These are phyloP conservation scores for Micronycteris hirsuta DNA, from an alignment of 2,113 vertebrate genomes.

Conservation along the genomic window DNA sequence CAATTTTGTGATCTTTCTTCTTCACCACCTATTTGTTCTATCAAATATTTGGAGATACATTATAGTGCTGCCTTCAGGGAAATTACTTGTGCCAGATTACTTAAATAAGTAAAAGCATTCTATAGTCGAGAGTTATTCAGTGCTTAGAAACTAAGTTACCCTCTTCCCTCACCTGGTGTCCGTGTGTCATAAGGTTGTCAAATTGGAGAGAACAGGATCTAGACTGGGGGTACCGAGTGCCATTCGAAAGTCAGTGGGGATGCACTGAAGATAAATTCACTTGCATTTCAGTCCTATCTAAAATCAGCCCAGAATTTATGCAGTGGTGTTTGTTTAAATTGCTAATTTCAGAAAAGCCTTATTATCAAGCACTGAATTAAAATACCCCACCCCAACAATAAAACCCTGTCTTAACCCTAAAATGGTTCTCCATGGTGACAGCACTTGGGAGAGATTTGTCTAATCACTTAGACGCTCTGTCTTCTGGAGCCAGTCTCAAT, in stretches of 20 bases:
- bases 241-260: neutral
- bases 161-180: neutral
- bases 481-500: neutral
- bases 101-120: neutral
- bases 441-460: neutral
- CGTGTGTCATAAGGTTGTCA: neutral
- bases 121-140: neutral
- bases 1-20: slow-evolving; percentile 13
- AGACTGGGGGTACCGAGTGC: neutral
- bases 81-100: neutral
- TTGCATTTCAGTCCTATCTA: neutral
- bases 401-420: neutral
- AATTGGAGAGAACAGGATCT: neutral
- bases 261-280: neutral
- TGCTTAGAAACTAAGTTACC: neutral
- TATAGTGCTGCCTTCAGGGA: neutral
- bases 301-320: neutral
- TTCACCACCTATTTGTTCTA: neutral
- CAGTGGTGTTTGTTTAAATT: neutral
- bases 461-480: neutral
- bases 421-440: neutral
- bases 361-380: neutral
- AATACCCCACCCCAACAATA: neutral
- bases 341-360: slow-evolving; percentile 19
- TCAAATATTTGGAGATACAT: neutral